These are phyloP conservation scores for Xestia rhomboidea DNA, from an alignment of 2,888 invertebrate species.

Conservation along the genomic window DNA sequence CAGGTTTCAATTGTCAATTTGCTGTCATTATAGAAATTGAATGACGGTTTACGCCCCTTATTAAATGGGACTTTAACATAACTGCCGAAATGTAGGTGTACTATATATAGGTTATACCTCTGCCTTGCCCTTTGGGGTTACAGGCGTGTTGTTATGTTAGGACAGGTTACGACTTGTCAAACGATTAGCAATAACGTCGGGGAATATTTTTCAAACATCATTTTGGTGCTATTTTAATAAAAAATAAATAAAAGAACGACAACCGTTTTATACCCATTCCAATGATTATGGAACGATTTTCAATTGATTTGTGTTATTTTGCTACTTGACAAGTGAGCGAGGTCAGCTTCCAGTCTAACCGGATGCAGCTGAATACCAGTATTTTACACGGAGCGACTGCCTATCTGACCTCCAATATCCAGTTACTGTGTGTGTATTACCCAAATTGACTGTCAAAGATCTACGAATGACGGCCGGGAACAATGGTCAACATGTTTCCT, in stretches of 20 bases:
- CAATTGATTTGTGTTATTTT: constrained; percentile 35
- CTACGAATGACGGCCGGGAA: neutral
- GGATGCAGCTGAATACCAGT: neutral
- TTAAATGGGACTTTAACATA: neutral
- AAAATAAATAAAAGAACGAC: neutral
- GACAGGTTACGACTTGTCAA: constrained; percentile 7
- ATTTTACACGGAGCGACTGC: neutral
- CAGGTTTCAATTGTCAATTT: neutral
- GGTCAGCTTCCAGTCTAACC: neutral
- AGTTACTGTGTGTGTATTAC: neutral
- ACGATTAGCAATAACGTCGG: constrained; percentile 17
- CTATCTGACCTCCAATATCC: neutral
- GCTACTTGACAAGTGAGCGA: neutral
- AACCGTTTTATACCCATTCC: constrained; percentile 52
- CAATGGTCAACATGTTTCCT: neutral
- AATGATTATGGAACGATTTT: constrained; percentile 48
- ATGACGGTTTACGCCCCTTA: neutral
- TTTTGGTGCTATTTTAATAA: constrained; percentile 61
- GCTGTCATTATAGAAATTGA: neutral
- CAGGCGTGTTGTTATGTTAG: neutral
- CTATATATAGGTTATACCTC: neutral
- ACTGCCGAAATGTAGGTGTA: neutral
- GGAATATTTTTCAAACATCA: constrained; percentile 3
- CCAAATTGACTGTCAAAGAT: neutral
- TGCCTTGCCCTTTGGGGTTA: accelerated